These are phyloP conservation scores for Rhyacophila brunnea DNA, from an alignment of 1,140 invertebrate genomes.

Conservation along the genomic window DNA sequence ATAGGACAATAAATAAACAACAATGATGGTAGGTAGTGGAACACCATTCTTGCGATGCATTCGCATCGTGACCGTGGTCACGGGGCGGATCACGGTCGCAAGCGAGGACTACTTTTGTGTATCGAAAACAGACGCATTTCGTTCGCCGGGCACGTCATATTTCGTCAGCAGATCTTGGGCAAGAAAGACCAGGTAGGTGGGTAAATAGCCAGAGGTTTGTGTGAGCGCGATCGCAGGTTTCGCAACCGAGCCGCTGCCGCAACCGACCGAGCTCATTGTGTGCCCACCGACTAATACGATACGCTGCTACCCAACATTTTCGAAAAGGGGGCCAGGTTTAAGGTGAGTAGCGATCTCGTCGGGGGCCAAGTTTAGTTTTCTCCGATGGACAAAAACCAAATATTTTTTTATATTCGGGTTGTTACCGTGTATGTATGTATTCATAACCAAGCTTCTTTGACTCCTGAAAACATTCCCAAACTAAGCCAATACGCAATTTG, in stretches of 20 bases:
- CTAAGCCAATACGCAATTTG: no score
- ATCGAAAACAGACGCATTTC: no score
- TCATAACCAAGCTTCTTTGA: no score
- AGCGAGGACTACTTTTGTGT: not conserved
- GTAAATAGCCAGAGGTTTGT: not conserved
- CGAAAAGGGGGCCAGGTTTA: not conserved
- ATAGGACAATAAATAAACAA: no score
- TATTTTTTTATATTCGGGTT: no score
- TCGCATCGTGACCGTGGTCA: not conserved
- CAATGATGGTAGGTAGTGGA: no score
- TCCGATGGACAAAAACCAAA: no score
- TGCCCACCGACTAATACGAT: no score
- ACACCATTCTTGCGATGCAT: not conserved
- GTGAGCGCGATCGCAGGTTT: not conserved
- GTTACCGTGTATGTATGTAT: no score
- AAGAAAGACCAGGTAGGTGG: slow-evolving; percentile 4
- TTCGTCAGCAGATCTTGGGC: slow-evolving; percentile 20
- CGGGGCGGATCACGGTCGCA: not conserved
- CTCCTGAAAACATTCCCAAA: no score
- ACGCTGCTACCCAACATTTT: not conserved
- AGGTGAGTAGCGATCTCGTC: not conserved
- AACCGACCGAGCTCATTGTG: slow-evolving; percentile 2
- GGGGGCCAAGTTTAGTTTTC: not conserved
- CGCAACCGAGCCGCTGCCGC: not conserved
- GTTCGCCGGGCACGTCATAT: slow-evolving; percentile 14